Evolutionary conservation across 2,888 invertebrate genomes (phyloP).

Genomic region (Epinotia bilunana): DNA sequence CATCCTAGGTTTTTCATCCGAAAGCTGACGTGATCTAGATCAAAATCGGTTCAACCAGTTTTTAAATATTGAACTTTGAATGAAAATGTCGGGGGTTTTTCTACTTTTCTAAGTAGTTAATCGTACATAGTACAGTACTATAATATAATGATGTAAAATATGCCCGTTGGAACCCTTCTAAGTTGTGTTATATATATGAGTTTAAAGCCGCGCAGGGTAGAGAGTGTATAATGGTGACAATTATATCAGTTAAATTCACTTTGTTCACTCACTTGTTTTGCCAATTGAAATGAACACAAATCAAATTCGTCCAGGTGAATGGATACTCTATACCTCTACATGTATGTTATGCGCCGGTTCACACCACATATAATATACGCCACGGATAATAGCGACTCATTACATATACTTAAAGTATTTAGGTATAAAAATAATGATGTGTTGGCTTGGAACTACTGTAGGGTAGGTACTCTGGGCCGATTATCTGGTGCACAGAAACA

Average conservation of each 20-base stretch:
- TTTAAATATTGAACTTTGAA: too few species aligned
- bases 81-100: too few species aligned
- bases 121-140: too few species aligned
- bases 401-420: background rate
- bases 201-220: background rate
- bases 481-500: slow-evolving; percentile 45
- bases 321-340: too few species aligned
- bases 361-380: too few species aligned
- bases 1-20: too few species aligned
- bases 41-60: too few species aligned
- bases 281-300: background rate
- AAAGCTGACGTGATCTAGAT: too few species aligned
- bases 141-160: too few species aligned
- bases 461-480: slow-evolving; percentile 21
- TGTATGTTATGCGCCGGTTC: background rate
- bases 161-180: background rate
- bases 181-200: background rate
- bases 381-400: background rate
- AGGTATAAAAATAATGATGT: background rate
- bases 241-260: background rate
- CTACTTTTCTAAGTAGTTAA: too few species aligned
- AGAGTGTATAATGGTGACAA: background rate
- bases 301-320: background rate
- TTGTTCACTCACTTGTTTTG: background rate
- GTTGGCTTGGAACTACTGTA: slow-evolving; percentile 8